These are phyloP conservation scores for Palythoa caribaeorum DNA, from an alignment of 92 coral and sea anemone genomes.

Conservation along the genomic window DNA sequence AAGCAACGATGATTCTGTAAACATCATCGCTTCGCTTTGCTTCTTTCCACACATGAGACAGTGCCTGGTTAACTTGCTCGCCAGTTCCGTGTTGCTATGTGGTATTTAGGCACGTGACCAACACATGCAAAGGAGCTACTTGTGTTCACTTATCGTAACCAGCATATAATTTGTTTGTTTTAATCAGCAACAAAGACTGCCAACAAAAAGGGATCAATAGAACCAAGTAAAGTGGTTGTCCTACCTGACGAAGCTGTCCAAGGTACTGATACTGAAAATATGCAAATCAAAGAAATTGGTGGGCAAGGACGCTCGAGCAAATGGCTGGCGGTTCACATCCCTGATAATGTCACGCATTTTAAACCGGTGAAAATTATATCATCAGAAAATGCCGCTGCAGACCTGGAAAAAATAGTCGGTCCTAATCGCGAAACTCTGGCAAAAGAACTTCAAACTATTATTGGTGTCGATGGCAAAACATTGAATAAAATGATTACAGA, in stretches of 20 bases:
- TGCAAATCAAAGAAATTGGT: constrained; percentile 92
- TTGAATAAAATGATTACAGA: constrained; percentile 72
- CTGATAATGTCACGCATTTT: constrained; percentile 77
- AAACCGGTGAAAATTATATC: constrained; percentile 75
- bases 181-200: constrained; percentile 37
- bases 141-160: background rate
- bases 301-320: constrained; percentile 75
- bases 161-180: background rate
- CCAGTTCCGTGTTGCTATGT: too few species aligned
- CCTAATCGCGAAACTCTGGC: constrained; percentile 90
- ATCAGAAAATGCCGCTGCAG: constrained; percentile 79
- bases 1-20: too few species aligned
- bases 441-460: constrained; percentile 78
- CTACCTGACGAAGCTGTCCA: constrained; percentile 87
- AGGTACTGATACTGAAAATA: constrained; percentile 83
- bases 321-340: constrained; percentile 99
- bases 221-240: constrained; percentile 87
- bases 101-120: too few species aligned
- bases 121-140: too few species aligned
- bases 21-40: background rate
- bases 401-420: constrained; percentile 78
- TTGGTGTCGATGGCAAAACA: constrained; percentile 78
- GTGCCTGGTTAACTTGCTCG: too few species aligned
- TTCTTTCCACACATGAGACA: background rate
- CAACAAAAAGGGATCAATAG: constrained; percentile 66